Evolutionary conservation across 2,113 vertebrate genomes (phyloP).

Genomic region (Chaetodon auriga): DNA sequence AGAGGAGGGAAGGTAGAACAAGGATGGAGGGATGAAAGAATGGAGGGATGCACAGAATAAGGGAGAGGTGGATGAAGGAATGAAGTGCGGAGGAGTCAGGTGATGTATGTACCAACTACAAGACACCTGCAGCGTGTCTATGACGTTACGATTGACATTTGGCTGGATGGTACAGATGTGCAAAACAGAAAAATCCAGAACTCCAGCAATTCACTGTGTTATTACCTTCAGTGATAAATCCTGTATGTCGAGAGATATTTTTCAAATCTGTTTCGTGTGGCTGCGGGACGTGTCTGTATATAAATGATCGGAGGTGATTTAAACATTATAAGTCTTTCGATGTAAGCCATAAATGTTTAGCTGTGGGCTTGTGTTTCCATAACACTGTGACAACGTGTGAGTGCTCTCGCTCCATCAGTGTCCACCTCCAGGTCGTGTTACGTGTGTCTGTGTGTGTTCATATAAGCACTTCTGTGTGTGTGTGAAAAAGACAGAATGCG

Average conservation of each 20-base stretch:
- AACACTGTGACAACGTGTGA: constrained; percentile 61
- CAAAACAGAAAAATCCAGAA: constrained; percentile 53
- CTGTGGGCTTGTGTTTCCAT: constrained; percentile 61
- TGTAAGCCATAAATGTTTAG: constrained; percentile 62
- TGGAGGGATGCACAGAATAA: constrained; percentile 9
- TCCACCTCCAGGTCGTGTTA: constrained; percentile 41
- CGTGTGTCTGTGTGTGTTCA: constrained; percentile 22
- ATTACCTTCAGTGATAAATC: constrained; percentile 19
- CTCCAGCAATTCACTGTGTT: constrained; percentile 30
- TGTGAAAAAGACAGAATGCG: constrained; percentile 38
- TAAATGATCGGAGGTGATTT: constrained; percentile 58
- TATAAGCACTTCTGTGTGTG: constrained; percentile 47
- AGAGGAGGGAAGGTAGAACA: neutral
- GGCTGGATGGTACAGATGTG: constrained; percentile 26
- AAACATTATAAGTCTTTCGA: constrained; percentile 41
- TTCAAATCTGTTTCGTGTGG: constrained; percentile 10
- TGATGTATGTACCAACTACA: neutral
- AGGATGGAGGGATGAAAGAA: constrained; percentile 10
- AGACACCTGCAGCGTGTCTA: neutral
- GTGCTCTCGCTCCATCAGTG: constrained; percentile 63
- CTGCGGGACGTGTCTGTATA: constrained; percentile 35
- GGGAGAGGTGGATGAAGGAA: constrained; percentile 3
- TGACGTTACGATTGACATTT: neutral
- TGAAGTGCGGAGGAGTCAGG: neutral
- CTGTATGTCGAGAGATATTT: neutral